Percentiles rank a stretch among this genome's conserved stretches.
Conservation (phyloP, 2,113 vertebrate genomes). For the Turdus rufiventris region DNA sequence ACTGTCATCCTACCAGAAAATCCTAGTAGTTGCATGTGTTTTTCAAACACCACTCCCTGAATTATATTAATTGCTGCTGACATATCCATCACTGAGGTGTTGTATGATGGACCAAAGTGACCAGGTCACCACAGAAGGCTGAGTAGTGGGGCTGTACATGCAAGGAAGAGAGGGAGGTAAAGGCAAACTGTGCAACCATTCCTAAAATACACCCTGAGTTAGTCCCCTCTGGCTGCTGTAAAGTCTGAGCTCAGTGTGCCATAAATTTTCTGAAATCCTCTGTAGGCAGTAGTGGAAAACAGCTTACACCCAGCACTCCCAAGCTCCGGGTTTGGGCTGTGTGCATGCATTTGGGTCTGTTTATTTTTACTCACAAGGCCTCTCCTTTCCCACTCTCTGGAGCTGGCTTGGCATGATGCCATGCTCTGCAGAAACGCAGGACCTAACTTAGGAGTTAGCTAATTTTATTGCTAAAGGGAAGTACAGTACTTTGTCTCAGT, state of each 20-base stretch:
- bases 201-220: not conserved
- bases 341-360: conserved; percentile 14
- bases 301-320: not conserved
- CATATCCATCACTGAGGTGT: not conserved
- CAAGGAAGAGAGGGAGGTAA: not conserved
- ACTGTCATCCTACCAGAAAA: not conserved
- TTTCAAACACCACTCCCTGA: not conserved
- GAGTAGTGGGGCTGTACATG: not conserved
- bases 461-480: not conserved
- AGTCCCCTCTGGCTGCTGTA: not conserved
- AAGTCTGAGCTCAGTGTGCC: conserved; percentile 7
- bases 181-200: not conserved
- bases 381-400: conserved; percentile 16
- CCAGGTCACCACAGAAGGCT: not conserved
- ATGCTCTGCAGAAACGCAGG: not conserved
- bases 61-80: not conserved
- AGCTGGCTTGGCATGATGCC: conserved; percentile 20
- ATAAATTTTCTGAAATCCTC: conserved; percentile 29
- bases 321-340: not conserved
- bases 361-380: conserved; percentile 46
- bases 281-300: conserved; percentile 33
- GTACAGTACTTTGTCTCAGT: not conserved
- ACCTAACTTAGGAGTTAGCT: not conserved
- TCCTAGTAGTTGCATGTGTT: not conserved
- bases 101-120: not conserved